Conservation (phyloP, 2,888 invertebrate genomes). For the Crepidodera aurea region DNA sequence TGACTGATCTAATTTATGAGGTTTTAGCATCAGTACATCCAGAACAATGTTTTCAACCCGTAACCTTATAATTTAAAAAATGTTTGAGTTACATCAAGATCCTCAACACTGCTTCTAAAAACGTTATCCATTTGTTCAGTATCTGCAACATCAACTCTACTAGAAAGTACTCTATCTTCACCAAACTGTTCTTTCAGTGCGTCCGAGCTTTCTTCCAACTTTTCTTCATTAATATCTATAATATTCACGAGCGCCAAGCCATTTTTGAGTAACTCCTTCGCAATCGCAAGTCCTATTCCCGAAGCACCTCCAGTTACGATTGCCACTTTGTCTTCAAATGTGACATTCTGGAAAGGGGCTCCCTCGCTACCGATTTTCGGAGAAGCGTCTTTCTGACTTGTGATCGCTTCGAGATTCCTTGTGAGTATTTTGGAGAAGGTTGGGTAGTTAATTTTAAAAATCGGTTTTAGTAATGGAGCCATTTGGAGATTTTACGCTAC, state of each 20-base stretch:
- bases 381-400: background rate
- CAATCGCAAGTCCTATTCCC: slow-evolving; percentile 75
- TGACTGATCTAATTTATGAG: no score
- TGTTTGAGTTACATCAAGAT: slow-evolving; percentile 39
- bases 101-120: slow-evolving; percentile 42
- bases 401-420: background rate
- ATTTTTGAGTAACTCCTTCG: slow-evolving; percentile 72
- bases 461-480: background rate
- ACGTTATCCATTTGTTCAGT: slow-evolving; percentile 71
- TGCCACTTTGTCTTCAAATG: slow-evolving; percentile 63
- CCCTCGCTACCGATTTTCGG: background rate
- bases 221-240: slow-evolving; percentile 73
- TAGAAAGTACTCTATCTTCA: slow-evolving; percentile 73
- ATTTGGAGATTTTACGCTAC: background rate
- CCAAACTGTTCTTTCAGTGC: slow-evolving; percentile 72
- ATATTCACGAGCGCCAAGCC: slow-evolving; percentile 72
- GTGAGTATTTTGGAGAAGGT: no score
- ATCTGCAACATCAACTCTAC: slow-evolving; percentile 77
- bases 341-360: background rate
- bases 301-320: slow-evolving; percentile 77
- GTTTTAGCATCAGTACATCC: no score
- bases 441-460: background rate
- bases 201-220: slow-evolving; percentile 70
- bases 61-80: no score
- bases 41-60: no score